Conservation (phyloP, 92 coral and sea anemone species). For the Siderastrea siderea region DNA sequence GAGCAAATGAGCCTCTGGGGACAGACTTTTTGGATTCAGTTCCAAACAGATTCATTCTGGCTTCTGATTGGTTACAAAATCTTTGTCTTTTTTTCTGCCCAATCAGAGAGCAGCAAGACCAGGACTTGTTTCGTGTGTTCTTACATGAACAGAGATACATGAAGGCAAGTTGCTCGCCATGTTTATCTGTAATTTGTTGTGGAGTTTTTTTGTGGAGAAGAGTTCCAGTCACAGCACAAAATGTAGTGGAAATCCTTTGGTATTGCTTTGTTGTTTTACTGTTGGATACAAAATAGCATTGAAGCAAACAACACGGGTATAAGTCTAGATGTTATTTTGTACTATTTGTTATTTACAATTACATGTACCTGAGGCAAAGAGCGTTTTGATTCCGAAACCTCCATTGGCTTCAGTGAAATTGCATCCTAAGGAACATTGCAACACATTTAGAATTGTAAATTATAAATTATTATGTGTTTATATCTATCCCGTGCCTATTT, state of each 20-base stretch:
- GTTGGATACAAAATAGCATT: too few relatives aligned
- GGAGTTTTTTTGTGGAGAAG: not conserved
- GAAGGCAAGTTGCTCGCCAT: not conserved
- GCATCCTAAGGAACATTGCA: too few relatives aligned
- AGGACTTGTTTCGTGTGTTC: not conserved
- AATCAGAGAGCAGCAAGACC: constrained; percentile 3
- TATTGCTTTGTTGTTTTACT: too few relatives aligned
- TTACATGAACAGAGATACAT: not conserved
- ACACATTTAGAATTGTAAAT: too few relatives aligned
- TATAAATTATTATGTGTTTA: too few relatives aligned
- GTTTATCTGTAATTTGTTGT: not conserved
- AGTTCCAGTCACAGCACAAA: constrained; percentile 7
- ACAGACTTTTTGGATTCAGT: not conserved
- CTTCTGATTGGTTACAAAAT: constrained; percentile 17
- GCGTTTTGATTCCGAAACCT: too few relatives aligned
- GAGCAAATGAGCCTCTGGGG: not conserved
- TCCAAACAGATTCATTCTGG: constrained; percentile 3
- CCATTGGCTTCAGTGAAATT: too few relatives aligned
- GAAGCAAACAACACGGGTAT: too few relatives aligned
- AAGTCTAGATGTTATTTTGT: too few relatives aligned
- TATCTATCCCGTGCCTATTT: too few relatives aligned
- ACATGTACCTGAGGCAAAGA: too few relatives aligned
- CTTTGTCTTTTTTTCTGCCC: constrained; percentile 3
- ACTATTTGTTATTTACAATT: too few relatives aligned
- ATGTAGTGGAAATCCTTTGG: constrained; percentile 2